Evolutionary conservation across 2,888 invertebrate genomes (phyloP).

Genomic region (Tenthredo notha): DNA sequence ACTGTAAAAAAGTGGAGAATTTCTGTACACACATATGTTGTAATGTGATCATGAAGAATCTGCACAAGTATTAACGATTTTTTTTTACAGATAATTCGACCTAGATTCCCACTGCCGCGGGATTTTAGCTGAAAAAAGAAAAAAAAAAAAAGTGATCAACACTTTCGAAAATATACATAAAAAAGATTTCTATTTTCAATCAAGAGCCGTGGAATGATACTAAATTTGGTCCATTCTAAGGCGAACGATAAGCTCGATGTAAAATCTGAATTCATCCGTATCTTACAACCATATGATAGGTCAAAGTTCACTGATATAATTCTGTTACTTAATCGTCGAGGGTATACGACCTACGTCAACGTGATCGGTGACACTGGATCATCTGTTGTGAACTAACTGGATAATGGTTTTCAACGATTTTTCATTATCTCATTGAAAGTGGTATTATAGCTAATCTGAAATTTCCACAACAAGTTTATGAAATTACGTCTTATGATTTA

Average conservation of each 20-base stretch:
- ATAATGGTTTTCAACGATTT: neutral
- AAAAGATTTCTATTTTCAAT: too few species aligned
- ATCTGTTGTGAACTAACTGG: neutral
- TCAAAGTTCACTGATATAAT: conserved; percentile 7
- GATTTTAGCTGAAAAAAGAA: neutral
- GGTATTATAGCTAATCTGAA: neutral
- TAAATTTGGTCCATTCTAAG: neutral
- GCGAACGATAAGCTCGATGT: neutral
- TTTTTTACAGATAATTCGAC: neutral
- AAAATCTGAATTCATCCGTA: neutral
- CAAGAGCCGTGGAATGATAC: neutral
- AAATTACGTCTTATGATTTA: conserved; percentile 24
- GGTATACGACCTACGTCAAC: neutral
- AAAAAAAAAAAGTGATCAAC: neutral
- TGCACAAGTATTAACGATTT: neutral
- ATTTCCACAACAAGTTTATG: neutral
- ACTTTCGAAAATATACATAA: neutral
- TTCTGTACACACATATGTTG: neutral
- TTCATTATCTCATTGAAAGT: neutral
- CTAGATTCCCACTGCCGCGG: neutral
- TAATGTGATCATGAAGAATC: neutral
- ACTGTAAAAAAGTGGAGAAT: neutral
- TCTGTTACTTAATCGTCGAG: neutral
- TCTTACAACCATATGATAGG: neutral
- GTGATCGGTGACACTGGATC: neutral